These are phyloP conservation scores for Notarius lentiginosus DNA, from an alignment of 2,113 vertebrate species.

Conservation along the genomic window DNA sequence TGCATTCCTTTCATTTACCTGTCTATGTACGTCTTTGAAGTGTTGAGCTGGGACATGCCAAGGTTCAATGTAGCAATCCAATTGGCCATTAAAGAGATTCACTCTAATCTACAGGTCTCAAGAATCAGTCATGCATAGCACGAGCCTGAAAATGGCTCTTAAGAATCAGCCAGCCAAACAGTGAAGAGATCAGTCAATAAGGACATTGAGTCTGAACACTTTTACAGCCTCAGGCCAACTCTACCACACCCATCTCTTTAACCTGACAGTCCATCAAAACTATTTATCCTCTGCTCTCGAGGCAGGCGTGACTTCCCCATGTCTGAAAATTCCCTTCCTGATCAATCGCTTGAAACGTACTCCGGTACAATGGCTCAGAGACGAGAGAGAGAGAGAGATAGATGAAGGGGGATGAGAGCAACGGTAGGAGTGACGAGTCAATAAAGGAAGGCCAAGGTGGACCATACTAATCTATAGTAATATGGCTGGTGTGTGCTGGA, in stretches of 20 bases:
- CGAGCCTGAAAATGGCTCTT: conserved; percentile 29
- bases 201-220: conserved; percentile 2
- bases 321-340: not conserved
- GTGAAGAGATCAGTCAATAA: conserved; percentile 33
- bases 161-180: conserved; percentile 18
- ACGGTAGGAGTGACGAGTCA: conserved; percentile 25
- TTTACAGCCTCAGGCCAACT: conserved; percentile 14
- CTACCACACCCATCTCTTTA: conserved; percentile 40
- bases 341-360: conserved; percentile 3
- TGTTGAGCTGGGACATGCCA: conserved; percentile 6
- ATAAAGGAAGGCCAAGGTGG: conserved; percentile 36
- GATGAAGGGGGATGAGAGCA: not conserved
- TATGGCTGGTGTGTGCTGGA: conserved; percentile 16
- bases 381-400: not conserved
- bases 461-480: conserved; percentile 45
- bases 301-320: not conserved
- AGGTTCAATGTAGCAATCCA: conserved; percentile 10
- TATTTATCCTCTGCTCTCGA: conserved; percentile 18
- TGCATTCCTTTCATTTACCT: conserved; percentile 18
- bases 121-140: conserved; percentile 30
- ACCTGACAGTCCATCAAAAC: conserved; percentile 31
- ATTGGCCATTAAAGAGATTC: conserved; percentile 20
- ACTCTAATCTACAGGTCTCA: conserved; percentile 25
- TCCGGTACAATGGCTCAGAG: conserved; percentile 16
- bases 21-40: not conserved